Conservation (phyloP, 2,888 invertebrate genomes). For the Phasia obesa region DNA sequence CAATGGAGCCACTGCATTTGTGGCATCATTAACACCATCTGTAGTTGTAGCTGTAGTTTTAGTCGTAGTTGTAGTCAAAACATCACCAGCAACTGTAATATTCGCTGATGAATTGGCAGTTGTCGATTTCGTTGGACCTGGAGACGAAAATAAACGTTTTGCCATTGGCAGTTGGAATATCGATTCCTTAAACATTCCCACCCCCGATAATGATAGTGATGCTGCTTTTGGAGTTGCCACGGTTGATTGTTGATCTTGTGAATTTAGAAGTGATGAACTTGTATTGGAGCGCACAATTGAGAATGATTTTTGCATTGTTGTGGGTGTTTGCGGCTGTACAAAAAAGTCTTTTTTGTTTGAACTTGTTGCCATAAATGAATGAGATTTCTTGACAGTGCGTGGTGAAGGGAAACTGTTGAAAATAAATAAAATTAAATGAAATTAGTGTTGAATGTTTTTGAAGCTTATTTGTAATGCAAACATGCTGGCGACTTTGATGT, state of each 20-base stretch:
- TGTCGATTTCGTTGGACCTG: constrained; percentile 53
- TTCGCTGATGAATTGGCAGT: constrained; percentile 44
- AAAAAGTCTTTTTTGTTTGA: constrained; percentile 52
- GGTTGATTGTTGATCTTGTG: constrained; percentile 40
- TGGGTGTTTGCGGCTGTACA: constrained; percentile 54
- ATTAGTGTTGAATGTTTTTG: background rate
- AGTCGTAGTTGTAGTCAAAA: constrained; percentile 1
- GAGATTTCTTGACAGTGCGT: constrained; percentile 74
- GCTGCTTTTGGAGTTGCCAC: background rate
- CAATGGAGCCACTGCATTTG: background rate
- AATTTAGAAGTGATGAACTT: constrained; percentile 20
- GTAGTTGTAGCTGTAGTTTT: background rate
- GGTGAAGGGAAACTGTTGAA: constrained; percentile 79
- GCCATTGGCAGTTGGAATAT: constrained; percentile 60
- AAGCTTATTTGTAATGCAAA: too few species aligned
- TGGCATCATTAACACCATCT: constrained; percentile 9
- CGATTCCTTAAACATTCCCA: constrained; percentile 25
- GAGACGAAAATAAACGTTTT: constrained; percentile 71
- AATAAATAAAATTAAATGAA: background rate
- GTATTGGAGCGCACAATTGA: constrained; percentile 50
- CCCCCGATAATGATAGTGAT: background rate
- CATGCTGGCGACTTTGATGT: too few species aligned
- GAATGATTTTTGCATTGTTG: constrained; percentile 39
- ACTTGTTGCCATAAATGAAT: constrained; percentile 69
- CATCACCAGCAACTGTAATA: constrained; percentile 14